Conservation (phyloP, 1,140 invertebrate species). For the Microplitis demolitor region DNA sequence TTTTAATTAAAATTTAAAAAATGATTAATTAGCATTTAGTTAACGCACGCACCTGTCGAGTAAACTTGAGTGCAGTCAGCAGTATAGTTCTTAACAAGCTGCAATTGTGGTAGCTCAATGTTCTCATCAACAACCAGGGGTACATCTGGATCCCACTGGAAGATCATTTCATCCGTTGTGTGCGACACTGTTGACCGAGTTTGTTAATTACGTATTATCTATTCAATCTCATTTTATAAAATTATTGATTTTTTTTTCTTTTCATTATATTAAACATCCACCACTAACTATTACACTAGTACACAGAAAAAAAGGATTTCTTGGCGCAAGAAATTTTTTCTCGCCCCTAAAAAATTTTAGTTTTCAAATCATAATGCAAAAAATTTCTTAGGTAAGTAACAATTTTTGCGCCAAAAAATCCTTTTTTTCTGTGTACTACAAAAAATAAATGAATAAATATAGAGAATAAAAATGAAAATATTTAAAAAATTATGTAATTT, state of each 20-base stretch:
- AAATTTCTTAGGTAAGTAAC: too few relatives aligned
- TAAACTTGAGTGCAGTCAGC: conserved; percentile 89
- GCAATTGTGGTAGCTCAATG: conserved; percentile 85
- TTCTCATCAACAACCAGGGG: conserved; percentile 88
- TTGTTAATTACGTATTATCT: conserved; percentile 24
- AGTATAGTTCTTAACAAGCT: conserved; percentile 81
- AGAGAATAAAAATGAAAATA: too few relatives aligned
- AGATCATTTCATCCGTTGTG: conserved; percentile 88
- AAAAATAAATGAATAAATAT: too few relatives aligned
- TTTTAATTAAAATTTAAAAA: not conserved
- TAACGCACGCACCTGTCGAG: conserved; percentile 70
- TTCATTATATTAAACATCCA: not conserved
- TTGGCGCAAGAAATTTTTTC: too few relatives aligned
- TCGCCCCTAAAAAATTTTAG: too few relatives aligned
- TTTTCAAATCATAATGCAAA: too few relatives aligned
- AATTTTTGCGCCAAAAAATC: too few relatives aligned
- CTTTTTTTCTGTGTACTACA: too few relatives aligned
- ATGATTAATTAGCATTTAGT: not conserved
- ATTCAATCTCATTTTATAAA: conserved; percentile 1
- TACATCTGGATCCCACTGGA: conserved; percentile 87
- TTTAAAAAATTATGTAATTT: too few relatives aligned
- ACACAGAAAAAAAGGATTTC: too few relatives aligned
- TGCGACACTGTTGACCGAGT: conserved; percentile 75
- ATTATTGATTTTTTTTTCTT: conserved; percentile 17
- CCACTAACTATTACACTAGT: not conserved